Conservation (phyloP, 2,888 invertebrate genomes). For the Coecobrya sp. region DNA sequence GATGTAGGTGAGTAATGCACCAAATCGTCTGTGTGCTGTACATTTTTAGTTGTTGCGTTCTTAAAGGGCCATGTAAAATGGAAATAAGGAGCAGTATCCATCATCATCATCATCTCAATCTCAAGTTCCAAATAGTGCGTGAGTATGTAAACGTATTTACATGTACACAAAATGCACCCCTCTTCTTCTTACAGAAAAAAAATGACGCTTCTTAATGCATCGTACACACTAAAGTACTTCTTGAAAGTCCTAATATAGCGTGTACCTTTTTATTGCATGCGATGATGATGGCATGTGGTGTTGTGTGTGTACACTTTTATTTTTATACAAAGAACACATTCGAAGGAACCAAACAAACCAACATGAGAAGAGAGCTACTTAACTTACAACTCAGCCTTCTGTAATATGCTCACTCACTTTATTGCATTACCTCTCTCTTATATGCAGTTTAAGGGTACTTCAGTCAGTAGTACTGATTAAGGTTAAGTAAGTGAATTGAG, state of each 20-base stretch:
- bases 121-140: constrained; percentile 68
- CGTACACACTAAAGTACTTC: constrained; percentile 49
- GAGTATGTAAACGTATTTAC: no score
- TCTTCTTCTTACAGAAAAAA: constrained; percentile 52
- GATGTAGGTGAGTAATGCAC: constrained; percentile 52
- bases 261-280: constrained; percentile 54
- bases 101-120: constrained; percentile 43
- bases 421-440: constrained; percentile 26
- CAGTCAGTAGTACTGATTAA: constrained; percentile 61
- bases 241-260: constrained; percentile 69
- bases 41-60: constrained; percentile 33
- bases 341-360: constrained; percentile 46
- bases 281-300: constrained; percentile 19
- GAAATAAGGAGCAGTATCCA: constrained; percentile 57
- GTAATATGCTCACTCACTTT: neutral
- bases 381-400: neutral
- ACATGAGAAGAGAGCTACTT: constrained; percentile 38
- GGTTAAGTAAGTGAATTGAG: constrained; percentile 42
- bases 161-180: constrained; percentile 67
- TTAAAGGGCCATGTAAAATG: constrained; percentile 52
- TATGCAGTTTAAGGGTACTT: constrained; percentile 74
- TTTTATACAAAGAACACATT: constrained; percentile 36
- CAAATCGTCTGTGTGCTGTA: constrained; percentile 41
- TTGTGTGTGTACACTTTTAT: constrained; percentile 40
- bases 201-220: constrained; percentile 69